phyloP scores from a whole-genome alignment of 37 sponge, comb jelly and placozoan species.

The Lycopodina hypogea region DNA sequence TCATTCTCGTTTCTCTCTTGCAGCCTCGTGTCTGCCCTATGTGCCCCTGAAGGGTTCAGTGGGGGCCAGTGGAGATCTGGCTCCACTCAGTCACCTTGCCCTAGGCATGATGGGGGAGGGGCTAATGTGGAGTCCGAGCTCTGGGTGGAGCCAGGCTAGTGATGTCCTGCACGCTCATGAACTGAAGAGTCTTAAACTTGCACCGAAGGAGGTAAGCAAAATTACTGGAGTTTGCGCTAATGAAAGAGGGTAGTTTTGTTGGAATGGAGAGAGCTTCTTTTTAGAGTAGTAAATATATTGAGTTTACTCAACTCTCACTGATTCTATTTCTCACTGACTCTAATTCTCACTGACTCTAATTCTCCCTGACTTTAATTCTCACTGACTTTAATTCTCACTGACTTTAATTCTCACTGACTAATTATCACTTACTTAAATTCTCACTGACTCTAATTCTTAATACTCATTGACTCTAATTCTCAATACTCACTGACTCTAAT shows the following conservation, averaged over 20 bases:
- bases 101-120: conserved; percentile 96
- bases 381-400: background rate
- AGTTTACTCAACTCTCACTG: no score
- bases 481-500: no score
- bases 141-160: conserved; percentile 84
- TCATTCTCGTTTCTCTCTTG: background rate
- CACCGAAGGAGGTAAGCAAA: conserved; percentile 74
- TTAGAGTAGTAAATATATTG: no score
- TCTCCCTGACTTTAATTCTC: no score
- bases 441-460: background rate
- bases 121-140: conserved; percentile 91
- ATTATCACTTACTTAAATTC: no score
- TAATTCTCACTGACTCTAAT: no score
- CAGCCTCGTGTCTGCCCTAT: conserved; percentile 77
- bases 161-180: conserved; percentile 72
- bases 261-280: no score
- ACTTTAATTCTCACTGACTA: no score
- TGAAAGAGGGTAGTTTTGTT: background rate
- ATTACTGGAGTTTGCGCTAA: background rate
- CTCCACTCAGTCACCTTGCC: conserved; percentile 92
- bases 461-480: no score
- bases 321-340: background rate
- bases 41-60: conserved; percentile 93
- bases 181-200: conserved; percentile 57
- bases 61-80: conserved; percentile 97